Base-by-base conservation (phyloP, 2,888 invertebrate genomes). In the Hipparchia sbordonii region DNA sequence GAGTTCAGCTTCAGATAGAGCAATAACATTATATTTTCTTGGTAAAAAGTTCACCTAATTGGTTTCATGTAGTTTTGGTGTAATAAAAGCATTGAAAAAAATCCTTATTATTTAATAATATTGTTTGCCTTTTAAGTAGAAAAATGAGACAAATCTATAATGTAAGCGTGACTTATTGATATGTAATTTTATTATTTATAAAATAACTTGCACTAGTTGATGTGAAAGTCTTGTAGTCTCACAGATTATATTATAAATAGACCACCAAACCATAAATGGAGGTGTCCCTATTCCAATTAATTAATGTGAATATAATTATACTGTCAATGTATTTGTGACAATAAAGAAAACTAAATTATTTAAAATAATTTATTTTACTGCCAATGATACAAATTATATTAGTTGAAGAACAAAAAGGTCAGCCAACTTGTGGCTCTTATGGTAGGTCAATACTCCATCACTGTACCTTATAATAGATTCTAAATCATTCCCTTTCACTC, bases 291-390 rank as follows among this genome's bases (percentile, higher is more conserved):
- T 63, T 5, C 13, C 48, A 13, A 46, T 46, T 63, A 51, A 33
- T 51, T 63, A 63, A 60, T 67, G 46, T 46, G 51, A 45, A n/a
- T 61, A n/a, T n/a, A 48, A 48, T 7, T 48, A 39, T 61, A n/a
- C 39, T 54, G 56, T 12, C 70, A 61, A 54, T 70, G 12, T 57
- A 62, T 71, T 70, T 73, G 23, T 75, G 73, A 71, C 71, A 75
- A 75, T 75, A 75, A 75, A 73, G 67, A 52, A 46, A 45, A 10
- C 33, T 33, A 10, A 52, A 54, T 67, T 6, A n/a, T 46, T n/a
- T 56, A 6, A 7, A 6, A 13, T 13, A 46, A 48, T 48, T 48
- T 48, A 48, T 8, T 48, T 48, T 48, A 48, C 7, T 39, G 39
- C 39, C 23, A 23, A 23, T 23, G 23, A 23, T 23, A 23, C 23